These are phyloP conservation scores for Botia almorhae DNA, from an alignment of 2,797 vertebrate genomes.

Conservation along the genomic window DNA sequence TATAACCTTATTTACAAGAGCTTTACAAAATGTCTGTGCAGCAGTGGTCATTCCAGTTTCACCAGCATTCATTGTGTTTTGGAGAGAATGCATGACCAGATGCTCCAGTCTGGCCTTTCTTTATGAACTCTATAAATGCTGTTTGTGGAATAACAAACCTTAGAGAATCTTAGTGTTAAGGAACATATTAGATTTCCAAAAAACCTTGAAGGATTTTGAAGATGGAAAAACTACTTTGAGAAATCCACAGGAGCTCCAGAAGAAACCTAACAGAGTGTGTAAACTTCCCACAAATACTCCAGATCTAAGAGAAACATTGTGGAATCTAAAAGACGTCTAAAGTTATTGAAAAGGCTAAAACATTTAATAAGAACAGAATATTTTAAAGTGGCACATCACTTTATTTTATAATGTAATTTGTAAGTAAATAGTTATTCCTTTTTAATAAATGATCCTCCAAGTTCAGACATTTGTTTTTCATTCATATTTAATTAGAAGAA, in stretches of 20 bases:
- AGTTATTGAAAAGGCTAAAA: slow-evolving; percentile 1
- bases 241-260: not conserved
- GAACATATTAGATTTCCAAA: not conserved
- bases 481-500: not conserved
- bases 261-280: not conserved
- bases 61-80: slow-evolving; percentile 92
- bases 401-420: slow-evolving; percentile 67
- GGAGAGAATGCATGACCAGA: slow-evolving; percentile 89
- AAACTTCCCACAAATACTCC: not conserved
- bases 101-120: slow-evolving; percentile 60
- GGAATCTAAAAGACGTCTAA: slow-evolving; percentile 6
- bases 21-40: slow-evolving; percentile 78
- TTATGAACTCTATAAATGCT: slow-evolving; percentile 51
- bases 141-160: not conserved
- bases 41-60: slow-evolving; percentile 91
- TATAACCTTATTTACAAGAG: slow-evolving; percentile 81
- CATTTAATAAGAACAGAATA: slow-evolving; percentile 34
- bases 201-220: not conserved
- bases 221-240: slow-evolving; percentile 15
- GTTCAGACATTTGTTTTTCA: not conserved
- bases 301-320: not conserved
- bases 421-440: slow-evolving; percentile 42
- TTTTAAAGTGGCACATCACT: slow-evolving; percentile 79
- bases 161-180: not conserved
- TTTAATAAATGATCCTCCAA: slow-evolving; percentile 15